Base-by-base conservation (phyloP, 2,797 vertebrate genomes). In the Urocyon cinereoargenteus region DNA sequence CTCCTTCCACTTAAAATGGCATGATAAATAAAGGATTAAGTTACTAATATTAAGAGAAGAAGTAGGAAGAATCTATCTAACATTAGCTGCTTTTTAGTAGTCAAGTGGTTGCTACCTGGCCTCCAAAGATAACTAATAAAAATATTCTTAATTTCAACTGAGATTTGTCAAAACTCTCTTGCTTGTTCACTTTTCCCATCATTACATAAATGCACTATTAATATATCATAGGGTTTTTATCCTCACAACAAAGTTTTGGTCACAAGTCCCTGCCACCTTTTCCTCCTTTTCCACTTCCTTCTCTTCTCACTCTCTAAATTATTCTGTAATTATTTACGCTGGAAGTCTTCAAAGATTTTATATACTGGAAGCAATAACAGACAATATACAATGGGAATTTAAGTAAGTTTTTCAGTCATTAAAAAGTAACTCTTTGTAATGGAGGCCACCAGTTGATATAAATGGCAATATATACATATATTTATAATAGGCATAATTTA, bases 391-490 rank as follows among this genome's bases (percentile, higher is more conserved):
- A 57, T 97, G 40, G 24, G 82, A 84, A 78, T n/a, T 92, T 92
- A 92, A 61, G 31, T 81, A n/a, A 51, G 3, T 94, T 97, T 83
- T 51, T 79, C 53, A 49, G 4, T 64, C 68, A 45, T n/a, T 96
- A 91, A 95, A 97, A 97, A 92, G 5, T 72, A 94, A 3, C 91
- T 94, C 18, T 92, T 88, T 81, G 40, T 94, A 93, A 94, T 49
- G 19, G 49, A 92, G 19, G 11, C 78, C 31, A 92, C 14, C 36
- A 61, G 18, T 15, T 72, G 2, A 70, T 82, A 86, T 6, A 96
- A 90, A 7, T 21, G 86, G 9, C 36, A 97, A 51, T 36, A 45
- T 45, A 45, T 45, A 45, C 40, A 45, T 45, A 45, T 45, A 45
- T 45, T 45, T 45, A 45, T 45, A 45, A 45, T 45, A 45, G 40